Evolutionary conservation across 2,888 invertebrate species (phyloP), one percentile per base, ranked within the genome.

Genomic region (Dicranocentrus wangi): DNA sequence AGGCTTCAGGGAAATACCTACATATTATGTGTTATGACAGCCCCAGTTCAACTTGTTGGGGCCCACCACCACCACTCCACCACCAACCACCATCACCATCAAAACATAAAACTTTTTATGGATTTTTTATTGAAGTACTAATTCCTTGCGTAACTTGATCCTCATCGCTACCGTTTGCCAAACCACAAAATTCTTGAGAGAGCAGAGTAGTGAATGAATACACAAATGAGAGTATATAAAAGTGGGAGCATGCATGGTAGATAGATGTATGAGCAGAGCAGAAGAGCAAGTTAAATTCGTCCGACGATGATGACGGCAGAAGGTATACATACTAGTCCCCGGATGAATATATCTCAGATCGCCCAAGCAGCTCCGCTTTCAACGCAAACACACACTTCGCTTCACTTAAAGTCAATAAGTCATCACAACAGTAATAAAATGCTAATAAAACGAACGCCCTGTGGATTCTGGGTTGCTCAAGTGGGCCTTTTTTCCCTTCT

Each of bases 101-200:
- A 25, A 17, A 71, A 25, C 70, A 78, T 78, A 78, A 71, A 78
- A 70, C 63, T 71, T 47, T 78, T 78, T 78, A 78, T 78, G 78
- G 70, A 78, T 78, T 71, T 78, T 78, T 78, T 78, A 78, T 78
- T 78, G 71, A 78, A 78, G 71, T 63, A 78, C 71, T 78, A 78
- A 78, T 78, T 78, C 70, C 65, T 77, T 69, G 32, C 51, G 77
- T 77, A 77, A 77, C 77, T 77, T 70, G 77, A 77, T 76, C 55
- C 10, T 28, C 8, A 53, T 17, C 5, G 58, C 58, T 21, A 58
- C 58, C 19, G 58, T 19, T 23, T 47, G 47, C 47, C 15, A 2
- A n/a, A 47, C 8, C 15, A 39, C 13, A 13, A 13, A 8, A 39
- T 39, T 8, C 39, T 7, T 8, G 39, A 39, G 39, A 39, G 39